Evolutionary conservation across 2,113 vertebrate species (phyloP).

Genomic region (Lophotis ruficrista): DNA sequence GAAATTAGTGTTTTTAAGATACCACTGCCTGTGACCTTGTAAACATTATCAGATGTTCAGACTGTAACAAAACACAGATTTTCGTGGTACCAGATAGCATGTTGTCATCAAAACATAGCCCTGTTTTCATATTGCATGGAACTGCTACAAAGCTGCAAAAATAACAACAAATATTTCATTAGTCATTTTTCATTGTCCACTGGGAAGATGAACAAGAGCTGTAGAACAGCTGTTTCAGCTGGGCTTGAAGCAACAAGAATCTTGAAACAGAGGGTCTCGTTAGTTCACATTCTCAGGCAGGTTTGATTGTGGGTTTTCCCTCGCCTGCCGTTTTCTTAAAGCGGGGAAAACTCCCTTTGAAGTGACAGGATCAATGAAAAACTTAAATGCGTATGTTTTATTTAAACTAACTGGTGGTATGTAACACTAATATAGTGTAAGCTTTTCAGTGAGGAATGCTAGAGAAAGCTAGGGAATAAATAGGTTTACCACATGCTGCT

Average conservation of each 20-base stretch:
- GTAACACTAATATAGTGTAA: conserved; percentile 39
- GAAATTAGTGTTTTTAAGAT: conserved; percentile 65
- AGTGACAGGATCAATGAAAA: conserved; percentile 55
- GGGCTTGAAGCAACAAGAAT: background rate
- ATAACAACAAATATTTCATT: background rate
- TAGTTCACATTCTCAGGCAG: conserved; percentile 6
- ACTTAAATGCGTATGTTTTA: conserved; percentile 21
- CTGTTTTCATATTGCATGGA: background rate
- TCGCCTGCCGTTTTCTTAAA: conserved; percentile 48
- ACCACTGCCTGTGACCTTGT: conserved; percentile 68
- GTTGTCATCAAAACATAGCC: conserved; percentile 37
- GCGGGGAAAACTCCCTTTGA: conserved; percentile 1
- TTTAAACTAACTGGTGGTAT: conserved; percentile 46
- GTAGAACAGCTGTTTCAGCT: conserved; percentile 24
- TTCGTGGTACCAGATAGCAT: background rate
- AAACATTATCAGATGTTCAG: conserved; percentile 33
- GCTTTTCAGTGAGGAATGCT: conserved; percentile 41
- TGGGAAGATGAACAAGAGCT: background rate
- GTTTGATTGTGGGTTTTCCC: conserved; percentile 7
- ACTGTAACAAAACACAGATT: conserved; percentile 16
- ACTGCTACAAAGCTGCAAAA: background rate
- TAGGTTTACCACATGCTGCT: conserved; percentile 57
- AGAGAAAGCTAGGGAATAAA: conserved; percentile 32
- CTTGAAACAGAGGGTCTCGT: background rate
- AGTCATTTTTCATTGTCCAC: background rate